Evolutionary conservation across 2,113 vertebrate species (phyloP).

Genomic region (Plecturocebus donacophilus): DNA sequence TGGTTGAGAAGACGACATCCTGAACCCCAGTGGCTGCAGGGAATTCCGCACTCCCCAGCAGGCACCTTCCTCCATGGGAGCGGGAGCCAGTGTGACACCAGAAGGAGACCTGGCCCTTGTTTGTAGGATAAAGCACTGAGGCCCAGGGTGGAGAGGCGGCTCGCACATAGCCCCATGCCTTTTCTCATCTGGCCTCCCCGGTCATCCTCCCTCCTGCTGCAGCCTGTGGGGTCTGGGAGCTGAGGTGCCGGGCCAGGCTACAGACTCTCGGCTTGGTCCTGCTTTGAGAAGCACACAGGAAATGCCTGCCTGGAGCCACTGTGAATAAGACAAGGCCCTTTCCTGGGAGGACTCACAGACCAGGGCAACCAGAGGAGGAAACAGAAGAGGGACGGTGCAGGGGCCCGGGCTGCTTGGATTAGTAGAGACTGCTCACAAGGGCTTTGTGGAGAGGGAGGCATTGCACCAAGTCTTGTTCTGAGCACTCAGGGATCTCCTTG

Average conservation of each 20-base stretch:
- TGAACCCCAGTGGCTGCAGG: neutral
- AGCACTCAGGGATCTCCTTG: neutral
- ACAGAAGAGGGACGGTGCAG: neutral
- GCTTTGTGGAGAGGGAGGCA: neutral
- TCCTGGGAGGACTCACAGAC: neutral
- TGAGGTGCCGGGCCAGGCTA: neutral
- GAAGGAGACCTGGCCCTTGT: neutral
- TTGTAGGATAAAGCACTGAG: neutral
- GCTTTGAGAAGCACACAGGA: neutral
- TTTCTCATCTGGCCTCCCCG: neutral
- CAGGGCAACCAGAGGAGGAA: neutral
- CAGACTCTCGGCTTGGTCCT: neutral
- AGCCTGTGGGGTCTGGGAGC: neutral
- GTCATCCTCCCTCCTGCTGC: neutral
- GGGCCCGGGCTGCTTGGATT: neutral
- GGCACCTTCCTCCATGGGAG: neutral
- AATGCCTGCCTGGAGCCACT: neutral
- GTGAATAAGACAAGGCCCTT: neutral
- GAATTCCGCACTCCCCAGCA: neutral
- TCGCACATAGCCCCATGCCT: neutral
- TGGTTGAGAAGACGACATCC: neutral
- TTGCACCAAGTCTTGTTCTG: neutral
- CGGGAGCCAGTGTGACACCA: rapidly evolving
- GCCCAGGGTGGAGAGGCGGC: neutral
- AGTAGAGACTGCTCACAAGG: neutral